A percentile compares a stretch with the other conserved stretches of the same genome.
Evolutionary conservation across 2,797 vertebrate species (phyloP).

Genomic region (Syngnathus rostellatus): DNA sequence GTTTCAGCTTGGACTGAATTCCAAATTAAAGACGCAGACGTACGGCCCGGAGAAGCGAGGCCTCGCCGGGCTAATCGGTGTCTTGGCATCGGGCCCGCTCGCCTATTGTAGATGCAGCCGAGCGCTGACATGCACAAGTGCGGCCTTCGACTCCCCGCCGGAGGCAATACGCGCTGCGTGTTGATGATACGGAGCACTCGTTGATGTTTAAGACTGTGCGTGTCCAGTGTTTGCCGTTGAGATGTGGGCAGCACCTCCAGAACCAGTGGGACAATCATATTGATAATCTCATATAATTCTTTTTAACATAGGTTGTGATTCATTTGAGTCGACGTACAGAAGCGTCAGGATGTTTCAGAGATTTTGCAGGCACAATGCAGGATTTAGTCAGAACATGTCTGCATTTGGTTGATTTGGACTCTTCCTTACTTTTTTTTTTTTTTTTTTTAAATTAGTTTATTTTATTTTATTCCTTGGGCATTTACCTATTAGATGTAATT

Average conservation of each 20-base stretch:
- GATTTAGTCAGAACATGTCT: no score
- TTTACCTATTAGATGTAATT: constrained; percentile 57
- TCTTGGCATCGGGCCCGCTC: constrained; percentile 58
- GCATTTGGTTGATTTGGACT: no score
- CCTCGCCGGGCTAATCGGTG: constrained; percentile 60
- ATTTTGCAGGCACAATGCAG: neutral
- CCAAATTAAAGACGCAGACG: constrained; percentile 65
- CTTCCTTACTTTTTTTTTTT: no score
- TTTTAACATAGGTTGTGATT: no score
- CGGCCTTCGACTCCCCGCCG: constrained; percentile 36
- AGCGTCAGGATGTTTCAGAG: neutral
- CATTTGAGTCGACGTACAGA: no score
- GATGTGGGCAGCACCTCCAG: no score
- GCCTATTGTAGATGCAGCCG: constrained; percentile 54
- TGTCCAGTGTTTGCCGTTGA: neutral
- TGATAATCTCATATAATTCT: no score
- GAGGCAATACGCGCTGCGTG: constrained; percentile 32
- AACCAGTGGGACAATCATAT: neutral
- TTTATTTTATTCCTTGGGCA: constrained; percentile 39
- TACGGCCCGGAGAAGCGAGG: constrained; percentile 52
- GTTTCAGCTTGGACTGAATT: constrained; percentile 62
- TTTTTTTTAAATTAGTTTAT: neutral
- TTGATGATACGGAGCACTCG: neutral
- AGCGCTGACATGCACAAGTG: constrained; percentile 48
- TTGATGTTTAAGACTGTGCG: neutral